These are phyloP conservation scores for Platynereis dumerilii DNA, from an alignment of 2,888 invertebrate genomes.

Conservation along the genomic window DNA sequence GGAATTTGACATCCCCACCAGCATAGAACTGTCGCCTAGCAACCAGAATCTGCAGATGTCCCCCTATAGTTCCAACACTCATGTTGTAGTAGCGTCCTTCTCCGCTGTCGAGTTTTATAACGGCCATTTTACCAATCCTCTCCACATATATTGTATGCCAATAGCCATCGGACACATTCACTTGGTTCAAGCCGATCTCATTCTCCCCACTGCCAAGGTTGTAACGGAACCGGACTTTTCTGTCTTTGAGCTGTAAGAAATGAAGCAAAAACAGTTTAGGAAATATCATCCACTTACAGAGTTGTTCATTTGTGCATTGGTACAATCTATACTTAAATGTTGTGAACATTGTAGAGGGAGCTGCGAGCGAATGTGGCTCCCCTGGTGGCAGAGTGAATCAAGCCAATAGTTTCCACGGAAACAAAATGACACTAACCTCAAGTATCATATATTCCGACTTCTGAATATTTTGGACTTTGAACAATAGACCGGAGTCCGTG, in stretches of 20 bases:
- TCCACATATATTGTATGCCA: constrained; percentile 95
- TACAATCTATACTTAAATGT: too few species aligned
- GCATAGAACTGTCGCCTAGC: constrained; percentile 38
- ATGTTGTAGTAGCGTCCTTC: constrained; percentile 72
- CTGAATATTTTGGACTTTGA: constrained; percentile 71
- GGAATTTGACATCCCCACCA: constrained; percentile 40
- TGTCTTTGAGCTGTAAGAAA: constrained; percentile 79
- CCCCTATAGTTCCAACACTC: constrained; percentile 64
- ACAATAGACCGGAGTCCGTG: constrained; percentile 90
- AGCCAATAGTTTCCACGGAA: too few species aligned
- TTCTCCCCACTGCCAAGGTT: constrained; percentile 90
- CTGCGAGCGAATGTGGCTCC: too few species aligned
- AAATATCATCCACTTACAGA: too few species aligned
- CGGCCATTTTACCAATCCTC: constrained; percentile 90
- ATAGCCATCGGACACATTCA: constrained; percentile 92
- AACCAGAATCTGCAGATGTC: constrained; percentile 35
- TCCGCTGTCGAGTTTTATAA: constrained; percentile 90
- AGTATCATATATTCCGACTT: constrained; percentile 81
- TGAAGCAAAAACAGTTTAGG: not conserved
- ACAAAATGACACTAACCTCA: constrained; percentile 66
- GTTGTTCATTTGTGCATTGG: too few species aligned
- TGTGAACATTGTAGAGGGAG: too few species aligned
- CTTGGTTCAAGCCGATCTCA: constrained; percentile 87
- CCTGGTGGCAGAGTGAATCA: too few species aligned
- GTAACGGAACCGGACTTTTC: constrained; percentile 86